Conservation (phyloP, 2,797 vertebrate genomes). For the Crocidura indochinensis region DNA sequence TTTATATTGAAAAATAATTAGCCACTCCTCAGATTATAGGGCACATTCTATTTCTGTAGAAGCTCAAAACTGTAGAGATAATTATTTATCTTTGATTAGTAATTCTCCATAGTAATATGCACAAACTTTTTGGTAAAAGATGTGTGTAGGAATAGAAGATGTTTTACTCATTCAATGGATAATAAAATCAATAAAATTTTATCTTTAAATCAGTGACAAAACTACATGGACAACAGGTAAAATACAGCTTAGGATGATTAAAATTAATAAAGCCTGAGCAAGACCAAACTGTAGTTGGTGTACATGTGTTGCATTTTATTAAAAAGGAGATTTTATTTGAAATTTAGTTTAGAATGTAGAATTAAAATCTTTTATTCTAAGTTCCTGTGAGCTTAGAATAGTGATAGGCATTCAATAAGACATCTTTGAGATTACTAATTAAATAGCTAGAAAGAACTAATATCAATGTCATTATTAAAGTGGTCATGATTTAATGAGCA, state of each 20-base stretch:
- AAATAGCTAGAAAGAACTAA: conserved; percentile 8
- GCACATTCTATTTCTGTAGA: neutral
- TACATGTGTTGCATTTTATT: neutral
- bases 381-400: neutral
- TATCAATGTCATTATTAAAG: conserved; percentile 13
- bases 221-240: neutral
- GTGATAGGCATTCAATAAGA: neutral
- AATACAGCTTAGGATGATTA: neutral
- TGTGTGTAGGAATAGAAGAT: neutral
- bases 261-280: neutral
- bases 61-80: neutral
- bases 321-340: conserved; percentile 16
- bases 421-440: conserved; percentile 52
- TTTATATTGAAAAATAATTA: conserved; percentile 16
- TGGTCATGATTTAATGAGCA: neutral
- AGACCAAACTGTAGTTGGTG: neutral
- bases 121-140: conserved; percentile 19
- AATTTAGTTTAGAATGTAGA: conserved; percentile 50
- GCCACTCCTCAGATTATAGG: neutral
- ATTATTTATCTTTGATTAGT: neutral
- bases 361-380: conserved; percentile 3
- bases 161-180: neutral
- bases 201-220: neutral
- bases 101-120: neutral
- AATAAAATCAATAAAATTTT: too few relatives aligned